These are phyloP conservation scores for Parazoanthus darwini DNA, from an alignment of 92 coral and sea anemone genomes.

Conservation along the genomic window DNA sequence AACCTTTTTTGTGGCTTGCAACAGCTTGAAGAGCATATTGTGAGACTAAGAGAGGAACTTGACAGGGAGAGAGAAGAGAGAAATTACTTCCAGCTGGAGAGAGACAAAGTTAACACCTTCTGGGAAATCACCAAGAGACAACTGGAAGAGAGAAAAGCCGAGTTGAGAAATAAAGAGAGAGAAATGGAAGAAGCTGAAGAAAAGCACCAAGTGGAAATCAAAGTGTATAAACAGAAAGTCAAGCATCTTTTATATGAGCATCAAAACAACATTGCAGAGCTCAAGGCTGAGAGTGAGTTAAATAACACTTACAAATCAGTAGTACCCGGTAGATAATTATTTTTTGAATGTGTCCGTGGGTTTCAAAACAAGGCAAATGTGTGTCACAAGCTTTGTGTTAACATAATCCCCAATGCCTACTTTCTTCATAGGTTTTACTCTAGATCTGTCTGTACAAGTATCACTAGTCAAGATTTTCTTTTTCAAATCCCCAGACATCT, in stretches of 20 bases:
- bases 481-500: too few relatives aligned
- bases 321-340: too few relatives aligned
- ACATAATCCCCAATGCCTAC: too few relatives aligned
- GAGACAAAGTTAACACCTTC: slow-evolving; percentile 97
- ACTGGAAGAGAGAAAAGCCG: slow-evolving; percentile 91
- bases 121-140: slow-evolving; percentile 98
- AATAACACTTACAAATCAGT: too few relatives aligned
- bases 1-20: background rate
- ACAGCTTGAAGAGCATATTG: slow-evolving; percentile 95
- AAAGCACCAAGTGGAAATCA: slow-evolving; percentile 96
- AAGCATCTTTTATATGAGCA: slow-evolving; percentile 96
- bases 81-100: slow-evolving; percentile 92
- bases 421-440: too few relatives aligned
- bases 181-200: slow-evolving; percentile 99
- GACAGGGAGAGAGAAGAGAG: slow-evolving; percentile 98
- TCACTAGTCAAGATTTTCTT: too few relatives aligned
- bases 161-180: slow-evolving; percentile 87
- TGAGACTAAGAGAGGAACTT: slow-evolving; percentile 90
- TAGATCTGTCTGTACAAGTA: too few relatives aligned
- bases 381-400: too few relatives aligned
- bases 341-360: too few relatives aligned
- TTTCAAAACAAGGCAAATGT: too few relatives aligned
- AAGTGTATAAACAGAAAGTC: slow-evolving; percentile 98
- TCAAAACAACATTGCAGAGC: slow-evolving; percentile 97
- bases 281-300: slow-evolving; percentile 93